Evolutionary conservation across 2,797 vertebrate species (phyloP).

Genomic region (Acridotheres tristis): DNA sequence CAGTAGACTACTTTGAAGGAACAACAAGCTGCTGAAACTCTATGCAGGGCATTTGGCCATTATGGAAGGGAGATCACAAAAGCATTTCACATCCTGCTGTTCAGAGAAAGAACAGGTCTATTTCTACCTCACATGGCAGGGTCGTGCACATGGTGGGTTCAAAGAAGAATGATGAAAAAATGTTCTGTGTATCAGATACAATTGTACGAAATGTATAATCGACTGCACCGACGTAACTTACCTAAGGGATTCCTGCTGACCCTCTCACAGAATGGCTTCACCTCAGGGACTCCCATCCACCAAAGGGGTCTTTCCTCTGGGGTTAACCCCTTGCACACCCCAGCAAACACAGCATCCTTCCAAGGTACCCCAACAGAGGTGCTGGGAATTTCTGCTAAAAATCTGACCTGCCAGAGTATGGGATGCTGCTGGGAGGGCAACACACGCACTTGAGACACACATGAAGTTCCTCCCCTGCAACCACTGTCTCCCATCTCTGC

Average conservation of each 20-base stretch:
- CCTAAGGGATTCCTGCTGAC: neutral
- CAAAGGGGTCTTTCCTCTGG: neutral
- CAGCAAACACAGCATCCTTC: neutral
- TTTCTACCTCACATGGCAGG: conserved; percentile 5
- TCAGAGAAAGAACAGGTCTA: conserved; percentile 4
- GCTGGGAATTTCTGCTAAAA: neutral
- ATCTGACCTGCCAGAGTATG: fast-evolving
- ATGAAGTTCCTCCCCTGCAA: neutral
- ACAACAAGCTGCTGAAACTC: neutral
- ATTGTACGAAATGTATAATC: fast-evolving
- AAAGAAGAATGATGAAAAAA: conserved; percentile 5
- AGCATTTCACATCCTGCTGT: conserved; percentile 36
- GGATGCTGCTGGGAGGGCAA: neutral
- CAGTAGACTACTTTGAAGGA: conserved; percentile 15
- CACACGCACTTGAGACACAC: neutral
- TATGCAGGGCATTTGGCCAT: neutral
- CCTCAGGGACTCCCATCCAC: neutral
- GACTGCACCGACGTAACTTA: neutral
- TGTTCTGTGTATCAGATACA: neutral
- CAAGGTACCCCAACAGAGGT: neutral
- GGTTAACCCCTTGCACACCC: neutral
- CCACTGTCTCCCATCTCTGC: too few species aligned
- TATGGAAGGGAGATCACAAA: conserved; percentile 29
- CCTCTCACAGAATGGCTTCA: neutral
- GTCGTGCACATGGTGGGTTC: neutral